A percentile compares a stretch with the other conserved stretches of the same genome.
Evolutionary conservation across 2,797 vertebrate species (phyloP).

Genomic region (Eulemur mongoz): DNA sequence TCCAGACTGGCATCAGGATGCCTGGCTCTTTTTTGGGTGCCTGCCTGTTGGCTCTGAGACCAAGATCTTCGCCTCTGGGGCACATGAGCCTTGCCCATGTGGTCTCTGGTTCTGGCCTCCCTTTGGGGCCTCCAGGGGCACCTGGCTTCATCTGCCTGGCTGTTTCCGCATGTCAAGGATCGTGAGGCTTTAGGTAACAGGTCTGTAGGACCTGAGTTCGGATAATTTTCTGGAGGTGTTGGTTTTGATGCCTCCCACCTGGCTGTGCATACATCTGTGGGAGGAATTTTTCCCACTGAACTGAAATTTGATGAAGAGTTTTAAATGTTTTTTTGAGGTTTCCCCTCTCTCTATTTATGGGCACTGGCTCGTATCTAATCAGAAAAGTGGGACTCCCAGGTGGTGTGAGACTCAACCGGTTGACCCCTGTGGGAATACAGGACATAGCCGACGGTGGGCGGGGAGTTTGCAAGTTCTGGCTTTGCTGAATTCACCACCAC

Average conservation of each 20-base stretch:
- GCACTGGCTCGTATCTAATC: not conserved
- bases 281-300: no score
- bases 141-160: not conserved
- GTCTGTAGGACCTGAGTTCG: not conserved
- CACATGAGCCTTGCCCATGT: rapidly evolving
- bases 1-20: rapidly evolving
- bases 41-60: rapidly evolving
- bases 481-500: rapidly evolving
- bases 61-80: no score
- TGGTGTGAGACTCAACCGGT: rapidly evolving
- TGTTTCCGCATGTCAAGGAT: not conserved
- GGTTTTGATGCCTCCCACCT: not conserved
- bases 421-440: rapidly evolving
- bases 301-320: no score
- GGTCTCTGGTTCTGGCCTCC: no score
- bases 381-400: rapidly evolving
- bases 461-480: not conserved
- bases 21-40: not conserved
- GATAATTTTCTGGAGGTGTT: rapidly evolving
- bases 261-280: not conserved
- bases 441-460: rapidly evolving
- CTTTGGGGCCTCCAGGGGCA: not conserved
- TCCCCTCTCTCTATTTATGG: not conserved
- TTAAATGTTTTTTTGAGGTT: not conserved
- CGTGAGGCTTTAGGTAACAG: rapidly evolving